These are phyloP conservation scores for Stegostoma tigrinum DNA, from an alignment of 2,113 vertebrate genomes.

Conservation along the genomic window DNA sequence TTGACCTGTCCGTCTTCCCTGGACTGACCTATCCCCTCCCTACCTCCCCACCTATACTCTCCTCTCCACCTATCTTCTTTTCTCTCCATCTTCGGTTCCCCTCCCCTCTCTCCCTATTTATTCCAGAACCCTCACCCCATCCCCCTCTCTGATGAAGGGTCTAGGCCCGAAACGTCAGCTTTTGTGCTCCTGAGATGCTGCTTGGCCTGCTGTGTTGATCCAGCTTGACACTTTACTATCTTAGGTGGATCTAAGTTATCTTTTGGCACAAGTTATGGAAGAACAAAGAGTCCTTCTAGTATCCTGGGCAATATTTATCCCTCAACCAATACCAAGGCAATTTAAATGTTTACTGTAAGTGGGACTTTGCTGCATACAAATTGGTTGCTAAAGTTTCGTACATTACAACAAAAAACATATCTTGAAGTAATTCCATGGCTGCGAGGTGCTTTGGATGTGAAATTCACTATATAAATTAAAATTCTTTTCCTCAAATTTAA, in stretches of 20 bases:
- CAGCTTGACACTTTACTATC: too few relatives aligned
- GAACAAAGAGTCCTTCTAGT: neutral
- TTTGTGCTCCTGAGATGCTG: too few relatives aligned
- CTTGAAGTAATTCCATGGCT: neutral
- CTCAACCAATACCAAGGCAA: neutral
- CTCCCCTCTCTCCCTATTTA: too few relatives aligned
- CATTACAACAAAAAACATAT: neutral
- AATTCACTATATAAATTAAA: neutral
- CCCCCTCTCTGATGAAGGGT: too few relatives aligned
- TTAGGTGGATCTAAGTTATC: neutral
- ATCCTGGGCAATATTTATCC: neutral
- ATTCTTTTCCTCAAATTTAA: neutral
- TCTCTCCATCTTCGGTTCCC: too few relatives aligned
- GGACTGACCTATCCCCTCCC: too few relatives aligned
- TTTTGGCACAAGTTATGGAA: neutral
- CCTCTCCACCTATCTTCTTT: too few relatives aligned
- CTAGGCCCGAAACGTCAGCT: too few relatives aligned
- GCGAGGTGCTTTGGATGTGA: neutral
- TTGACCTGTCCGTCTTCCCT: too few relatives aligned
- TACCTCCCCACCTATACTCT: too few relatives aligned
- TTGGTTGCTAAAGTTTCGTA: neutral
- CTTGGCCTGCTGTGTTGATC: too few relatives aligned
- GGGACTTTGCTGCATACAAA: neutral
- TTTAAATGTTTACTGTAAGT: neutral
- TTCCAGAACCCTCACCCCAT: too few relatives aligned